Evolutionary conservation across 2,797 vertebrate species (phyloP), one percentile per base, ranked within the genome.

Genomic region (Myotis pilosus): DNA sequence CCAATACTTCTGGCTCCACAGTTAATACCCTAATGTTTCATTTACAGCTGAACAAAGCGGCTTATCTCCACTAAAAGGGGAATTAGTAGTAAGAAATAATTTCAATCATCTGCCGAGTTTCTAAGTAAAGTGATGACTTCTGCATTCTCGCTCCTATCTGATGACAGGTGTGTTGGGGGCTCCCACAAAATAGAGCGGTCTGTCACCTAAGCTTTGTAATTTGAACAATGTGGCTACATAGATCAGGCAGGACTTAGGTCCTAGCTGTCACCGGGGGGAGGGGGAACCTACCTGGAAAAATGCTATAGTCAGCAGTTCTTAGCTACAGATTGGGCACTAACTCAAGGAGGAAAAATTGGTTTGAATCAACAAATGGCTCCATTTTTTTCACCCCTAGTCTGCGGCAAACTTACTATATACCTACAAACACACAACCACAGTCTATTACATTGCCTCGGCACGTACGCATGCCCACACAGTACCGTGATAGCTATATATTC

Each of bases 1-100:
- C 97, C 98, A 97, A 98, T 98, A 98, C 98, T 98, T 98, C 97
- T 98, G 97, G 92, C 97, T 98, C 98, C 98, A 98, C 98, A 98
- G 98, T 96, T 98, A 98, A 98, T 98, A 98, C 98, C 97, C 98
- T 98, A 98, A 98, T 98, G 98, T 98, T 98, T 98, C 98, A 98
- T 98, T 98, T 98, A 98, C 97, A 98, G 98, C 98, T 94, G 97
- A 98, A 98, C 97, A 98, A 98, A 98, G 98, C 97, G 95, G 97
- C 97, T 98, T 98, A 98, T 98, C 98, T 98, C 96, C 97, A 97
- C 98, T 98, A 98, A 98, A 98, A 97, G 98, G 96, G 96, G 98
- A 98, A 98, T 98, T 98, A 98, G 98, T 96, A 97, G 97, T 96
- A 97, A 98, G 97, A 98, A 98, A 98, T 98, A 97, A 98, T 98